A percentile compares a stretch with the other conserved stretches of the same genome.
Evolutionary conservation across 1,140 invertebrate genomes (phyloP).

Genomic region (Oppia nitens): DNA sequence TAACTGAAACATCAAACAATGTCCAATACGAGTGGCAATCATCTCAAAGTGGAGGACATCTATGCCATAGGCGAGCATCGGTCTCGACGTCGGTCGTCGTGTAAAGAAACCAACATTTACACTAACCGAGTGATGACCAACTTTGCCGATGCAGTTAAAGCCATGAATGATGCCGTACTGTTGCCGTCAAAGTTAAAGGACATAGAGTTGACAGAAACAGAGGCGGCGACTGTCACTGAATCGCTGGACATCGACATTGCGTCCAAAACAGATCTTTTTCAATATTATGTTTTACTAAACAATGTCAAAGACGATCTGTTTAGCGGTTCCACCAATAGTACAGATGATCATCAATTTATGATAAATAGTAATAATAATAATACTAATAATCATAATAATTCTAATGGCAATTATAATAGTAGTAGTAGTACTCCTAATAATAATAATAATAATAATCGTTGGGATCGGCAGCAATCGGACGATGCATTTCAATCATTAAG

Average conservation of each 20-base stretch:
- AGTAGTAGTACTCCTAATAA: background rate
- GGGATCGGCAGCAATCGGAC: background rate
- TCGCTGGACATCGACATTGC: background rate
- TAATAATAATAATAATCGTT: background rate
- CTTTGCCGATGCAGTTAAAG: slow-evolving; percentile 9
- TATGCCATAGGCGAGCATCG: slow-evolving; percentile 9
- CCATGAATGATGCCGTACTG: slow-evolving; percentile 14
- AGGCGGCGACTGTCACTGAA: slow-evolving; percentile 5
- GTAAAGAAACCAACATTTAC: slow-evolving; percentile 2
- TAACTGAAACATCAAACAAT: too few species aligned
- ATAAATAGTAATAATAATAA: too few species aligned
- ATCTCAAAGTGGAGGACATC: slow-evolving; percentile 13
- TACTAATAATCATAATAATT: too few species aligned
- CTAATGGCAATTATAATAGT: background rate
- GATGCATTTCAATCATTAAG: background rate
- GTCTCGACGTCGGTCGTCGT: slow-evolving; percentile 11
- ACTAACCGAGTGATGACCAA: slow-evolving; percentile 11
- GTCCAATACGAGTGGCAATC: background rate
- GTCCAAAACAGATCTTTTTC: slow-evolving; percentile 9
- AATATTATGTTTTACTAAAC: slow-evolving; percentile 11
- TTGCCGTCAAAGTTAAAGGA: slow-evolving; percentile 11
- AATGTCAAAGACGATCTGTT: slow-evolving; percentile 11
- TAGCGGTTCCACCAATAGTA: background rate
- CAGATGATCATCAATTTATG: too few species aligned
- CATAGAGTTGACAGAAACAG: slow-evolving; percentile 10